Percentiles rank a stretch among this genome's conserved stretches.
Evolutionary conservation across 2,797 vertebrate genomes (phyloP).

Genomic region (Pseudotriccus pelzelni): DNA sequence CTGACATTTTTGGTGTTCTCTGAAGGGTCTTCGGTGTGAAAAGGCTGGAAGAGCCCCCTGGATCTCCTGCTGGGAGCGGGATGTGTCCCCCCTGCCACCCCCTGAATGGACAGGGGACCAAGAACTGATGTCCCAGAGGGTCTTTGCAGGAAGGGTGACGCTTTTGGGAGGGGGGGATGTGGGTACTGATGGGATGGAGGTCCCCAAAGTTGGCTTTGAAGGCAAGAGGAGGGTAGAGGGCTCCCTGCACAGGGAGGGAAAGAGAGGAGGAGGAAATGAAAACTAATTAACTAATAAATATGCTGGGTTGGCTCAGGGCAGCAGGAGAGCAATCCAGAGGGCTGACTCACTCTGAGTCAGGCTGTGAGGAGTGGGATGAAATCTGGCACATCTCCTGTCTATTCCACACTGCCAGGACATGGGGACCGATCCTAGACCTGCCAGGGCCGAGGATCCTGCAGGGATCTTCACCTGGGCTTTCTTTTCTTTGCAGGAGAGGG

Average conservation of each 20-base stretch:
- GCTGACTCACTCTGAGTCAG: slow-evolving; percentile 59
- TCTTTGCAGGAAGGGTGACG: too few species aligned
- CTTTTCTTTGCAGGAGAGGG: not conserved
- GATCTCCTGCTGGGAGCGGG: not conserved
- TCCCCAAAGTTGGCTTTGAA: not conserved
- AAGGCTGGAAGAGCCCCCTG: not conserved
- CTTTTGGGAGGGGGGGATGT: not conserved
- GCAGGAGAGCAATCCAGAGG: slow-evolving; percentile 46
- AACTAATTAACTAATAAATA: slow-evolving; percentile 49
- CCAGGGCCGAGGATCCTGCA: accelerated
- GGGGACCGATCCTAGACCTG: not conserved
- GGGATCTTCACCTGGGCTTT: accelerated
- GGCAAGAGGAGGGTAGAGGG: not conserved
- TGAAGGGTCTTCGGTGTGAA: accelerated
- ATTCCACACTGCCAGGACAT: not conserved
- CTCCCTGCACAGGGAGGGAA: not conserved
- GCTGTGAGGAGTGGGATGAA: slow-evolving; percentile 10
- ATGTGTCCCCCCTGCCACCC: not conserved
- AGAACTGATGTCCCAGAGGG: accelerated
- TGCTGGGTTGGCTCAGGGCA: slow-evolving; percentile 37
- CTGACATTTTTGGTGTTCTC: accelerated
- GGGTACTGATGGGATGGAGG: not conserved
- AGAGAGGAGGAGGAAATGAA: slow-evolving; percentile 40
- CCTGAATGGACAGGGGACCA: accelerated
- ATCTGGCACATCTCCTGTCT: not conserved